Percentiles rank a stretch among this genome's conserved stretches.
These are phyloP conservation scores for Parnassius glacialis DNA, from an alignment of 2,888 invertebrate genomes.

Conservation along the genomic window DNA sequence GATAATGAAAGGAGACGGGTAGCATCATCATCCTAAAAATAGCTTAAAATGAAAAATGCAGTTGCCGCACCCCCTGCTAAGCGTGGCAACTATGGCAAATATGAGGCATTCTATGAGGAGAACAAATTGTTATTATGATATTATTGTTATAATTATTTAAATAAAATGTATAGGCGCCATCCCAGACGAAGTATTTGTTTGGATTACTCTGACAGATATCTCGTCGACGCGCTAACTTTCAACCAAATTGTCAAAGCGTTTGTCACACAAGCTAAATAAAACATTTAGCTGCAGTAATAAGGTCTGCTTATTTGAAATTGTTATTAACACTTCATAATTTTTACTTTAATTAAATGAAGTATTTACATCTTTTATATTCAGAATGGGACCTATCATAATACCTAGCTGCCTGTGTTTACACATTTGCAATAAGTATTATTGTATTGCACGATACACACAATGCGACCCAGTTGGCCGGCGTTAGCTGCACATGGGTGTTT, in stretches of 20 bases:
- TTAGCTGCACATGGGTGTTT: constrained; percentile 57
- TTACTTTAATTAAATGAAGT: no score
- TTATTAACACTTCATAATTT: no score
- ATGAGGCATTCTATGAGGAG: no score
- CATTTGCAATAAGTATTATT: constrained; percentile 57
- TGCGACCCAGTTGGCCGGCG: constrained; percentile 59
- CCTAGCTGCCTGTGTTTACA: constrained; percentile 29
- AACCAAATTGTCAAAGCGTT: constrained; percentile 56
- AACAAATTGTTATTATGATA: no score
- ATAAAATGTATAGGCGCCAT: constrained; percentile 64
- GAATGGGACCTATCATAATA: constrained; percentile 23
- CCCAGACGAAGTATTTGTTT: constrained; percentile 48
- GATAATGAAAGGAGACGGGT: no score
- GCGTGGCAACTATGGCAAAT: no score
- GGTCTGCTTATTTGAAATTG: no score
- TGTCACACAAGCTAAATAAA: not conserved
- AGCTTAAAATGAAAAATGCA: no score
- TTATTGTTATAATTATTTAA: constrained; percentile 29
- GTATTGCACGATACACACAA: constrained; percentile 53
- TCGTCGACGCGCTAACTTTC: constrained; percentile 50
- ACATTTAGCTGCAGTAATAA: no score
- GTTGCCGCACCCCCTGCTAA: no score
- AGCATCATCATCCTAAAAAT: no score
- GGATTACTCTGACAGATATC: constrained; percentile 53
- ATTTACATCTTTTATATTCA: no score